phyloP scores from a whole-genome alignment of 2,113 vertebrate genomes.

The Calcarius ornatus region DNA sequence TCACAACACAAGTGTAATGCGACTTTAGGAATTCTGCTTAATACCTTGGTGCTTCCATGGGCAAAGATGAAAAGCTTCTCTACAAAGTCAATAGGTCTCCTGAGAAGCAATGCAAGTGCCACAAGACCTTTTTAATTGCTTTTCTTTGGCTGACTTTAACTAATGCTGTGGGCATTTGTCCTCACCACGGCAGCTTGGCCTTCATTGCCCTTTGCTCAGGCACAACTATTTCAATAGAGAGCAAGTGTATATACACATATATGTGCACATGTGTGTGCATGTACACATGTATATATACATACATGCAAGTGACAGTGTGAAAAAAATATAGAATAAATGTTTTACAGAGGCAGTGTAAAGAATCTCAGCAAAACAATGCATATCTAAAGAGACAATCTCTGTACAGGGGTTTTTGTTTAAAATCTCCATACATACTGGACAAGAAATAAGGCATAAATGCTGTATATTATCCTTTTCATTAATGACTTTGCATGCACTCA shows the following conservation, averaged over 20 bases:
- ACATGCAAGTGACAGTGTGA: not conserved
- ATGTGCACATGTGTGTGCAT: not conserved
- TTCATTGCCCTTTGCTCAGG: not conserved
- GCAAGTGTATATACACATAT: not conserved
- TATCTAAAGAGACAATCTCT: not conserved
- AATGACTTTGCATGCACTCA: not conserved
- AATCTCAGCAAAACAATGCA: not conserved
- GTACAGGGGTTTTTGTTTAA: not conserved
- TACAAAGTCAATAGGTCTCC: slow-evolving; percentile 10
- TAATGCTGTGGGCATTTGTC: slow-evolving; percentile 39
- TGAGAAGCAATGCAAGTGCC: not conserved
- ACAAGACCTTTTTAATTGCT: slow-evolving; percentile 37
- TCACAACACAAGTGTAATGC: not conserved
- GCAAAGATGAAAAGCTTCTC: not conserved
- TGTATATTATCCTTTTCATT: not conserved
- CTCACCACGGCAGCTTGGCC: not conserved
- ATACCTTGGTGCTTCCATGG: not conserved
- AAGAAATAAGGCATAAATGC: not conserved
- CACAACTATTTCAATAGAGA: not conserved
- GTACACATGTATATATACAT: no score
- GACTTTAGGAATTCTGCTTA: not conserved
- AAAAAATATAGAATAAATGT: not conserved
- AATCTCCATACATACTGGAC: not conserved
- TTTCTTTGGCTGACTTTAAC: slow-evolving; percentile 29
- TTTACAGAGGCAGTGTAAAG: not conserved